Conservation (phyloP, 2,888 invertebrate genomes). For the Platerodrilus igneus region DNA sequence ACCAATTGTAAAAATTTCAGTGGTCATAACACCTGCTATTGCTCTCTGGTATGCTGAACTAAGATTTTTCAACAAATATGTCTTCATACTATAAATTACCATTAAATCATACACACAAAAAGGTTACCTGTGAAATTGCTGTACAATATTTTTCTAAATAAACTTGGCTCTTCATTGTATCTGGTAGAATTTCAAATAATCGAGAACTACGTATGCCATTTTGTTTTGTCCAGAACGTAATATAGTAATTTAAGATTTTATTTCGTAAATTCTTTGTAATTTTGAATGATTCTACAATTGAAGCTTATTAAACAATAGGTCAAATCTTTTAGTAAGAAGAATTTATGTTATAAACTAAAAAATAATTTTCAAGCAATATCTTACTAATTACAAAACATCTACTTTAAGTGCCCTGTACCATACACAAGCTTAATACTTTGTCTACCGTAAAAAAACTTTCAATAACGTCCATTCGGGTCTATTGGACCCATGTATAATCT, state of each 20-base stretch:
- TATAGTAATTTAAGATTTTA: slow-evolving; percentile 26
- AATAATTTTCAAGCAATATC: too few relatives aligned
- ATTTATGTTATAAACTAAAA: too few relatives aligned
- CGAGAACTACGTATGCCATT: slow-evolving; percentile 21
- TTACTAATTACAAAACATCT: too few relatives aligned
- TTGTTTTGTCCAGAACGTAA: slow-evolving; percentile 28
- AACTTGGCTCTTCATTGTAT: slow-evolving; percentile 24
- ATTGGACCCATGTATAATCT: too few relatives aligned
- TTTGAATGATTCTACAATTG: slow-evolving; percentile 13
- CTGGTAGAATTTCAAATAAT: slow-evolving; percentile 22
- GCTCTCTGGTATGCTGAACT: slow-evolving; percentile 27
- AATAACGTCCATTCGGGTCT: too few relatives aligned
- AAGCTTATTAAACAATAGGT: too few relatives aligned
- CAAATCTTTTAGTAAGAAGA: too few relatives aligned
- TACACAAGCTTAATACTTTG: too few relatives aligned
- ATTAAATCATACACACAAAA: slow-evolving; percentile 4
- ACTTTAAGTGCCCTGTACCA: too few relatives aligned
- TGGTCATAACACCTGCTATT: slow-evolving; percentile 25
- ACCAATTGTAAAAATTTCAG: slow-evolving; percentile 28
- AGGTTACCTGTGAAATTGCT: slow-evolving; percentile 25
- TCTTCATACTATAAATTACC: slow-evolving; percentile 18
- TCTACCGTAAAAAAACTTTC: too few relatives aligned
- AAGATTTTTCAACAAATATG: slow-evolving; percentile 22
- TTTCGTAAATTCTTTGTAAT: slow-evolving; percentile 18
- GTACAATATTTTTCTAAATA: slow-evolving; percentile 29